A percentile compares a stretch with the other conserved stretches of the same genome.
phyloP scores from a whole-genome alignment of 2,113 vertebrate species.

The Albula glossodonta region DNA sequence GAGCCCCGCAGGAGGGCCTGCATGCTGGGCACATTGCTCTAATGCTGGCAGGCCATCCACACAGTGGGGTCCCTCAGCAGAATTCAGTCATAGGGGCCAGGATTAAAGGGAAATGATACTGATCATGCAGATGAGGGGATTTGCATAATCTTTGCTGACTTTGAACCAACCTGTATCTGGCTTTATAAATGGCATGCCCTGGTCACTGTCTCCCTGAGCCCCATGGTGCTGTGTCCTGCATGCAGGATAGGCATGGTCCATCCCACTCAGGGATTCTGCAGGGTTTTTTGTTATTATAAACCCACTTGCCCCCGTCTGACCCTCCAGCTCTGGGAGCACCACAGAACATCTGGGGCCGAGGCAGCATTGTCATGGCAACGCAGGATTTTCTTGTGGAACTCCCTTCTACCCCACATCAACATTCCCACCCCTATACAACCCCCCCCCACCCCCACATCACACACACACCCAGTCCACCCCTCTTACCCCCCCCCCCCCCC shows the following conservation, averaged over 20 bases:
- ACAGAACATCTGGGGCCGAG: conserved; percentile 1
- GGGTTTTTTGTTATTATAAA: conserved; percentile 8
- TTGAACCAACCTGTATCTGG: conserved; percentile 20
- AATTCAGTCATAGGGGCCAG: neutral
- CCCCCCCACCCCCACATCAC: neutral
- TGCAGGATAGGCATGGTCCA: neutral
- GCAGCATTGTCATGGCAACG: conserved; percentile 20
- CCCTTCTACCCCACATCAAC: neutral
- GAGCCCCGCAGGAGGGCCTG: neutral
- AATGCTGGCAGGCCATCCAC: conserved; percentile 14
- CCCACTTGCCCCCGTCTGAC: neutral
- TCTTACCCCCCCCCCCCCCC: neutral
- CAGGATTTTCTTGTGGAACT: conserved; percentile 2
- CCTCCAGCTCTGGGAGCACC: neutral
- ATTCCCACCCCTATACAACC: neutral
- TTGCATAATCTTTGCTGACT: conserved; percentile 26
- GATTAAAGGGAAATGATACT: conserved; percentile 12
- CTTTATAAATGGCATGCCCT: neutral
- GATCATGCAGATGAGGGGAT: conserved; percentile 24
- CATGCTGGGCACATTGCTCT: neutral
- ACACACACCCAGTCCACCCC: neutral
- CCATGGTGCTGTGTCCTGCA: neutral
- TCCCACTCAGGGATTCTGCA: neutral
- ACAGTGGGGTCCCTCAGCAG: neutral
- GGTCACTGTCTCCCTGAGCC: neutral